A percentile compares a stretch with the other conserved stretches of the same genome.
phyloP scores from a whole-genome alignment of 2,888 invertebrate genomes.

The Lycaena phlaeas region DNA sequence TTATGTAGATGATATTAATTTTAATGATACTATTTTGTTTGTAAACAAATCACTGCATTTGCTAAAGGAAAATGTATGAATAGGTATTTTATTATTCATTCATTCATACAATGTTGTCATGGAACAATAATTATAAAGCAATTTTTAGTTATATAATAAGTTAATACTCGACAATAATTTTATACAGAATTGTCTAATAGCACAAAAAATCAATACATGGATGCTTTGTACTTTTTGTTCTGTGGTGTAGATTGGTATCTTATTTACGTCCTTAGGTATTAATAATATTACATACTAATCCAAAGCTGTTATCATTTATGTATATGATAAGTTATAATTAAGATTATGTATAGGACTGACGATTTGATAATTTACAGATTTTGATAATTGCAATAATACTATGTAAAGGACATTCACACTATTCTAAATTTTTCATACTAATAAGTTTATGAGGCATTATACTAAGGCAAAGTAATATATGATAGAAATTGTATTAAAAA shows the following conservation, averaged over 20 bases:
- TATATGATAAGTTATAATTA: constrained; percentile 9
- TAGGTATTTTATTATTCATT: neutral
- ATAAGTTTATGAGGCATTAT: constrained; percentile 5
- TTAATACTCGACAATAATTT: no score
- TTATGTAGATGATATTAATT: constrained; percentile 16
- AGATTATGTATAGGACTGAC: neutral
- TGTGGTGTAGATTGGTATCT: neutral
- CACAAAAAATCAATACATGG: neutral
- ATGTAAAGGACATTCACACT: no score
- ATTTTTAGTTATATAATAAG: no score
- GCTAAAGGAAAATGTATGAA: neutral
- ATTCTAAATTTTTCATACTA: constrained; percentile 6
- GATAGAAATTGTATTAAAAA: neutral
- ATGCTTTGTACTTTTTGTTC: neutral
- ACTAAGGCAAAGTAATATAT: neutral
- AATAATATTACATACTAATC: constrained; percentile 21
- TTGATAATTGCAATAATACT: constrained; percentile 1
- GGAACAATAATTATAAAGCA: neutral
- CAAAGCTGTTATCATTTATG: constrained; percentile 29
- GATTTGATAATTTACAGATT: neutral
- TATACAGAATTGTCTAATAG: neutral
- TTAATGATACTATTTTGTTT: neutral
- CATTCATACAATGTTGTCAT: no score
- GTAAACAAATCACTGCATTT: constrained; percentile 4
- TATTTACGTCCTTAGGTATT: constrained; percentile 21